A percentile compares a stretch with the other conserved stretches of the same genome.
These are phyloP conservation scores for Phyllostomus hastatus DNA, from an alignment of 2,113 vertebrate genomes.

Conservation along the genomic window DNA sequence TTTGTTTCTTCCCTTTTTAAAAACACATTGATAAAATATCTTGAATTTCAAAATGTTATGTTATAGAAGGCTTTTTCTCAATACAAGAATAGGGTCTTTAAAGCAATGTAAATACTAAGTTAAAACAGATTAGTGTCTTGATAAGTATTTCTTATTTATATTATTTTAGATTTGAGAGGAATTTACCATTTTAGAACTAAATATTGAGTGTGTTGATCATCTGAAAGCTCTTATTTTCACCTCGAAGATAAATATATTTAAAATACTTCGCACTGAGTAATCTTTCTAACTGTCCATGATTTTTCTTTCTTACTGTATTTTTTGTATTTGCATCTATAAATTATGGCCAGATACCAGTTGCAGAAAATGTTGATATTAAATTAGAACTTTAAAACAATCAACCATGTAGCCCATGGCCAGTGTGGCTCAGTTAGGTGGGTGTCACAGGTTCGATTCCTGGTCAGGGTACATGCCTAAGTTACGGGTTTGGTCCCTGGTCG, in stretches of 20 bases:
- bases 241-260: neutral
- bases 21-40: neutral
- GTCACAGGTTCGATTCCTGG: too few relatives aligned
- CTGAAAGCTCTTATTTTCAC: neutral
- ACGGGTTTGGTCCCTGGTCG: too few relatives aligned
- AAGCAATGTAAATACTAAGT: neutral
- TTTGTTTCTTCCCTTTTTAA: neutral
- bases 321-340: neutral
- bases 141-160: neutral
- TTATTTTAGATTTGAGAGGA: slow-evolving; percentile 1
- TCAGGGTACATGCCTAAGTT: too few relatives aligned
- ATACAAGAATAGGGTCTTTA: neutral
- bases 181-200: neutral
- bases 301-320: slow-evolving; percentile 6
- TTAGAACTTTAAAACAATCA: neutral
- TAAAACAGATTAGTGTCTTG: neutral
- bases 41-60: neutral
- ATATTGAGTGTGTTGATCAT: neutral
- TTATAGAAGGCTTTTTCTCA: slow-evolving; percentile 13
- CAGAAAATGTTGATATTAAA: slow-evolving; percentile 21
- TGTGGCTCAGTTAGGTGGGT: too few relatives aligned
- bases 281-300: neutral
- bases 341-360: neutral
- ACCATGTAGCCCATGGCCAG: neutral
- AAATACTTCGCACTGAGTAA: neutral